Base-by-base conservation (phyloP, 2,113 vertebrate species). In the Cnemophilus loriae region DNA sequence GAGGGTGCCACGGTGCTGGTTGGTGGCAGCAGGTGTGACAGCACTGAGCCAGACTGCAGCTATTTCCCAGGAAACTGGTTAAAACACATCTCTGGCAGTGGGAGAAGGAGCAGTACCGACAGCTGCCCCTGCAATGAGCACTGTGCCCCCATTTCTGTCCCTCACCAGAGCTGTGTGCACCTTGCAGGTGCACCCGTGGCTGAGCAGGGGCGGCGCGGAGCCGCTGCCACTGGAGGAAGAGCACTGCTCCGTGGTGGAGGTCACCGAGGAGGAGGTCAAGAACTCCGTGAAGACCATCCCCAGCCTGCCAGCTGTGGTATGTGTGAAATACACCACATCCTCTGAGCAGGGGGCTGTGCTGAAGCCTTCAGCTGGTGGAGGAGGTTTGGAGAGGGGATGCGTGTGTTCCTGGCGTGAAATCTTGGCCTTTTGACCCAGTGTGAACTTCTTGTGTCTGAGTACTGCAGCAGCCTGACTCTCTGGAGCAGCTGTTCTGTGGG, bases 211-310 rank as follows among this genome's bases (percentile, higher is more conserved):
- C 3, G 99, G 98, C 2, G 83, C 96, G 13, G 98, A 99, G 57
- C 98, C 98, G 1, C 95, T 99, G 79, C 99, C 99, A 1, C 97
- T 99, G 41, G 99, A 99, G 97, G 99, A 99, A 41, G 99, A 99
- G 67, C 99, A 99, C 88, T 99, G 99, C 93, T 98, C 98, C 0
- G 90, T 98, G 94, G 99, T 99, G 95, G 99, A 99, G 97, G 99
- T 99, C 92, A 99, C 99, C 0, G 99, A 99, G 95, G 99, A 99
- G 95, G 99, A 99, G 95, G 99, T 99, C 96, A 98, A 99, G 98
- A 99, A 99, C 97, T 99, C 99, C 0, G 98, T 99, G 89, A 99
- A 99, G 97, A 99, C 98, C 4, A 98, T 99, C 70, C 99, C 99
- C 23, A 99, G 99, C 91, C 98, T 99, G 94, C 99, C 99, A 89